These are phyloP conservation scores for Spodoptera littoralis DNA, from an alignment of 2,888 invertebrate species.

Conservation along the genomic window DNA sequence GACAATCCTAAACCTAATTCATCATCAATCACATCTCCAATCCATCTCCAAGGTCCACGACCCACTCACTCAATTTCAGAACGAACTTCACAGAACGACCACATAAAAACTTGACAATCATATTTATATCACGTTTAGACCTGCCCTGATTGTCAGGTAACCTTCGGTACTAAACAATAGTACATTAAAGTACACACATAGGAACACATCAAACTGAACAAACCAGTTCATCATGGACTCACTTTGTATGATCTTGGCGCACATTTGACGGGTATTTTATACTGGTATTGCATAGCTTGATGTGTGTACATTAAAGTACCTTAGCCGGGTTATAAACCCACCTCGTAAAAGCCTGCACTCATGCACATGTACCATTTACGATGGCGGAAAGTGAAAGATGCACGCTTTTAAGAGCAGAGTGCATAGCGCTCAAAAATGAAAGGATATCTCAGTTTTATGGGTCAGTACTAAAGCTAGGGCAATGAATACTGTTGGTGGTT, in stretches of 20 bases:
- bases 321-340: constrained; percentile 34
- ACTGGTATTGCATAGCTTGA: too few species aligned
- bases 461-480: constrained; percentile 41
- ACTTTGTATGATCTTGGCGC: too few species aligned
- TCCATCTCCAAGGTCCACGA: constrained; percentile 34
- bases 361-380: constrained; percentile 53
- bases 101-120: constrained; percentile 33
- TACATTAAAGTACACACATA: too few species aligned
- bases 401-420: constrained; percentile 54
- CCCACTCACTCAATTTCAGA: constrained; percentile 22
- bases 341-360: constrained; percentile 42
- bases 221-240: too few species aligned
- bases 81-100: constrained; percentile 21
- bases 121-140: constrained; percentile 33
- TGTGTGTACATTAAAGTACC: constrained; percentile 7
- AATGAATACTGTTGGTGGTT: constrained; percentile 29
- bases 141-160: constrained; percentile 24
- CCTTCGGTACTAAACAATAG: constrained; percentile 21
- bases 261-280: too few species aligned
- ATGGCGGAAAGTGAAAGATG: constrained; percentile 64
- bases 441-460: constrained; percentile 45
- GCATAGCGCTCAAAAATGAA: constrained; percentile 41
- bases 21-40: constrained; percentile 15
- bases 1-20: neutral
- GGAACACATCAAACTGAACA: too few species aligned